Conservation (phyloP, 1,140 invertebrate genomes). For the Polyergus mexicanus region DNA sequence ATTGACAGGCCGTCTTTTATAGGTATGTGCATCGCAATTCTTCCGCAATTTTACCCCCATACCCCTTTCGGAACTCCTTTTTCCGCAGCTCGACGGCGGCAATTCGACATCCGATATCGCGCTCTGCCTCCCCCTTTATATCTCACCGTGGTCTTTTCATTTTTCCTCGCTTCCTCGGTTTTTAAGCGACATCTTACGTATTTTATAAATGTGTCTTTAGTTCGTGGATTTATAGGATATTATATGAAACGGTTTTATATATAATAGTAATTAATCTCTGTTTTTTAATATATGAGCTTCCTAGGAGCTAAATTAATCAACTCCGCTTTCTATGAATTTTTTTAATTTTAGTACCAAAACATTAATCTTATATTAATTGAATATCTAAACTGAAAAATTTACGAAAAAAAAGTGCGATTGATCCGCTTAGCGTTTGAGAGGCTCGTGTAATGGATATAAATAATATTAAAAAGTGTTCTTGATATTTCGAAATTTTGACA, state of each 20-base stretch:
- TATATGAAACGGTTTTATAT: not conserved
- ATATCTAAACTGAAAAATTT: no score
- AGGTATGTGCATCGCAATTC: conserved; percentile 64
- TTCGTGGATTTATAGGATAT: conserved; percentile 14
- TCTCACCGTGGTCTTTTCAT: conserved; percentile 50
- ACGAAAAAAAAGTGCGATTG: no score
- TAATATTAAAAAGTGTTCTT: not conserved
- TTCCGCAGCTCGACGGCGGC: conserved; percentile 39
- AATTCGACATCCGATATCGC: conserved; percentile 58
- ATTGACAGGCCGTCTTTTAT: conserved; percentile 68
- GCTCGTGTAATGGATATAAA: not conserved
- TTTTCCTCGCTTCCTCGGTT: conserved; percentile 42
- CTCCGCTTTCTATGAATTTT: no score
- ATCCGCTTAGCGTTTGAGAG: no score
- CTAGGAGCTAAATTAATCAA: no score
- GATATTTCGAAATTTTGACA: not conserved
- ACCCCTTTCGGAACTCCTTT: conserved; percentile 47
- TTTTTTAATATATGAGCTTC: no score
- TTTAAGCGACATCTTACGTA: conserved; percentile 18
- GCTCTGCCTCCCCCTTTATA: conserved; percentile 40
- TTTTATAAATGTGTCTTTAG: not conserved
- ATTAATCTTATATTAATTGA: no score
- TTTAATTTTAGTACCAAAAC: no score
- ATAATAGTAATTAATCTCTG: not conserved
- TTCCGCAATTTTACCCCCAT: conserved; percentile 52